A percentile compares a stretch with the other conserved stretches of the same genome.
phyloP scores from a whole-genome alignment of 2,888 invertebrate genomes.

The Augochlorella aurata region DNA sequence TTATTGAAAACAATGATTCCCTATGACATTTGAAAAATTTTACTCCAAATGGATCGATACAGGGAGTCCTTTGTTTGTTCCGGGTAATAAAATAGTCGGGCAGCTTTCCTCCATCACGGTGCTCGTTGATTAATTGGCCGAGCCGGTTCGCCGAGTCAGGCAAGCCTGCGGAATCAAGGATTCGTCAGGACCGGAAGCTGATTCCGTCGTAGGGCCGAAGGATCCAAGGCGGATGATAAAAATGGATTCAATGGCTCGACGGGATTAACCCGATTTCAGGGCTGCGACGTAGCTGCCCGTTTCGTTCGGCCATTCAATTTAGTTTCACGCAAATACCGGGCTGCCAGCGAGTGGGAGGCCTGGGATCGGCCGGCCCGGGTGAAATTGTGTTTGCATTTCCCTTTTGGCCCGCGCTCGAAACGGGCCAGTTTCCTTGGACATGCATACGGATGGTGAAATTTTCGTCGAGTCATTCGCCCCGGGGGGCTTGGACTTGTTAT shows the following conservation, averaged over 20 bases:
- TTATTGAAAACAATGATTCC: too few species aligned
- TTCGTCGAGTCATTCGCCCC: slow-evolving; percentile 43
- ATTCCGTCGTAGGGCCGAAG: slow-evolving; percentile 24
- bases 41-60: neutral
- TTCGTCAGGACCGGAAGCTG: slow-evolving; percentile 7
- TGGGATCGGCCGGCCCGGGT: slow-evolving; percentile 15
- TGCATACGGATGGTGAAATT: slow-evolving; percentile 53
- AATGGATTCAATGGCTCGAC: slow-evolving; percentile 62
- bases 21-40: neutral
- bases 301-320: slow-evolving; percentile 66
- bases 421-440: slow-evolving; percentile 50
- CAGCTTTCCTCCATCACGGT: neutral
- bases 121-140: neutral
- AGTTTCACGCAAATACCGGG: slow-evolving; percentile 58
- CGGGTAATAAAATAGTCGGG: neutral
- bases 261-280: slow-evolving; percentile 60
- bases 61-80: neutral
- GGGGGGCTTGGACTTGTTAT: slow-evolving; percentile 34
- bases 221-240: slow-evolving; percentile 57
- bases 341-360: slow-evolving; percentile 15
- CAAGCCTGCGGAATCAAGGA: neutral
- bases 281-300: slow-evolving; percentile 47
- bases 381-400: slow-evolving; percentile 61
- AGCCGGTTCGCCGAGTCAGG: neutral
- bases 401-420: slow-evolving; percentile 50